Base-by-base conservation (phyloP, 2,113 vertebrate genomes). In the Pachycephala philippinensis region DNA sequence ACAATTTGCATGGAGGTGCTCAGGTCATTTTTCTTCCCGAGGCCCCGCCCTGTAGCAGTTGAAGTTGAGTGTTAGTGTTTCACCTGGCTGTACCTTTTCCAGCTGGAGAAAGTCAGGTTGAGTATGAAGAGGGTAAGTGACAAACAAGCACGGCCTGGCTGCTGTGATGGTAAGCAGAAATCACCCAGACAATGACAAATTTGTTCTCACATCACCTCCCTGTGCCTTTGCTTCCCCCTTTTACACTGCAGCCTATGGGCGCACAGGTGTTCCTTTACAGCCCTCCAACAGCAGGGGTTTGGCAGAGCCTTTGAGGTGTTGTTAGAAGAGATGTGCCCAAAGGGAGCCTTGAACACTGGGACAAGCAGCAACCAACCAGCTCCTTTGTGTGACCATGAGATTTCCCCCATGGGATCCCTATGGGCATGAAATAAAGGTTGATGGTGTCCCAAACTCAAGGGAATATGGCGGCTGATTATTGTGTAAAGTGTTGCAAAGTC, bases 291-390 rank as follows among this genome's bases (percentile, higher is more conserved):
- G 26, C 24, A 24, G 11, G 10, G 24, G 5, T 26, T 45, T 44
- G 42, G 42, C 14, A 2, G 0, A 30, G 4, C 20, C 3, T 37
- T 66, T 15, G 7, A 16, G 28, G 6, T 13, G 7, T 10, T 52
- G 3, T n/a, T 22, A 18, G 18, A 72, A 47, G 8, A 35, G 6
- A 31, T 6, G 18, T n/a, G 39, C 45, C 21, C 2, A 3, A 52
- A 54, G 30, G 1, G 3, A 54, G 22, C 39, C 35, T 28, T 42
- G 33, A 68, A 56, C 0, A 1, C 7, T 3, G 4, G 4, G 11
- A 40, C 47, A 42, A 50, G 23, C 0, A n/a, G 15, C 0, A 2
- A 63, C 31, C 1, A 74, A 50, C 17, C 17, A 35, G 64, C 28
- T 78, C 76, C 6, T 26, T 84, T 77, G 10, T 44, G n/a, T 14